Base-by-base conservation (phyloP, 2,888 invertebrate species). In the Leptopilina syphax region DNA sequence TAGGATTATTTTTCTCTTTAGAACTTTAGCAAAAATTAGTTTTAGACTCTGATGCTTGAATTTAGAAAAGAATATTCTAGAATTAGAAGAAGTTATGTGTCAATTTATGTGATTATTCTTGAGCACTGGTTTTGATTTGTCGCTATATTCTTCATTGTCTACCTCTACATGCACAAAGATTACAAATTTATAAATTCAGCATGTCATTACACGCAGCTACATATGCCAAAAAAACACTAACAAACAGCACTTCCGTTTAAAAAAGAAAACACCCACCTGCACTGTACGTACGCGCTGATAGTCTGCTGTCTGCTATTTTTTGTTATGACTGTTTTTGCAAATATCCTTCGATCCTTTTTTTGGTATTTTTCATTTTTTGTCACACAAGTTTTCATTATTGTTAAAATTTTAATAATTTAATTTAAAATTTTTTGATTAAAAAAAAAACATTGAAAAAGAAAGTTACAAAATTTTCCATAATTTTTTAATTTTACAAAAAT, bases 291-390 rank as follows among this genome's bases (percentile, higher is more conserved):
- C 80, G 83, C 80, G 83, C 85, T 84, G 81, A 76, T 82, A 83
- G 84, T 85, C 82, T 79, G 81, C 77, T 85, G 83, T 85, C 81
- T 81, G 82, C 83, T 86, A 78, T 44, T 84, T 79, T 80, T 66
- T 77, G 65, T 81, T 7, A 44, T 78, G 63, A 79, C 76, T 83
- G 60, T 83, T 34, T 34, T 60, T 73, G 73, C 57, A 57, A 57
- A 77, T 83, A 77, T 57, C 54, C 77, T 79, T 84, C 63, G 34
- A 70, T 9, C 66, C 65, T 68, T 70, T 10, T 50, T 79, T 67
- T 65, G 50, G 66, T 34, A 13, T 54, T 34, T 66, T 66, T 10
- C 1, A 13, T 79, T 65, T 18, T 66, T 76, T 54, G 24, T 50
- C 5, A 54, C 13, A n/a, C 50, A 73, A 27, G 54, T 54, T 73